Conservation (phyloP, 1,140 invertebrate genomes). For the Drosophila quadrilineata region DNA sequence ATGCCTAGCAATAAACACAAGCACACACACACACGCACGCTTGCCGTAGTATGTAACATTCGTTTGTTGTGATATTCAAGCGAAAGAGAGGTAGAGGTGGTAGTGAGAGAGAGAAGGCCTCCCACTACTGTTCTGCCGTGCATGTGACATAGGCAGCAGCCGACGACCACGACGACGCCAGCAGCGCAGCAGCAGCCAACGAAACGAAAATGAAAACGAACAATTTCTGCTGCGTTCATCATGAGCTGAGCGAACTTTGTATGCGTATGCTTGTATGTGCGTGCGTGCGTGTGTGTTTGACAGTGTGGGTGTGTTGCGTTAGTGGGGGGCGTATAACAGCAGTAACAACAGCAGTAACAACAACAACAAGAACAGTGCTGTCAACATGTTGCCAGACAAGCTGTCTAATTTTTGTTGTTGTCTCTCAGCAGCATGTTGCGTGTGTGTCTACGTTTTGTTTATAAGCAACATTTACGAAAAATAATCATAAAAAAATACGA, state of each 20-base stretch:
- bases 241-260: slow-evolving; percentile 25
- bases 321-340: not conserved
- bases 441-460: slow-evolving; percentile 16
- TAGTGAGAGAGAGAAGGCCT: not conserved
- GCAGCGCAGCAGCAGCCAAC: not conserved
- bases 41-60: not conserved
- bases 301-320: not conserved
- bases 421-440: slow-evolving; percentile 32
- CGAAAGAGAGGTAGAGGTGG: not conserved
- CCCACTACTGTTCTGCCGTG: not conserved
- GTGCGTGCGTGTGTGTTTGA: not conserved
- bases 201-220: slow-evolving; percentile 61
- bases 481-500: slow-evolving; percentile 28
- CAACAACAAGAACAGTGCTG: slow-evolving; percentile 7
- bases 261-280: no score
- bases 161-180: no score
- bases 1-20: slow-evolving; percentile 4
- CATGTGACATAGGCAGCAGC: slow-evolving; percentile 26
- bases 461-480: slow-evolving; percentile 30
- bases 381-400: slow-evolving; percentile 44
- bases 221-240: slow-evolving; percentile 56
- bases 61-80: not conserved
- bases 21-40: not conserved
- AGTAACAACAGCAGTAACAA: not conserved
- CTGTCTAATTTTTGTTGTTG: no score